These are phyloP conservation scores for Cheilosia vulpina DNA, from an alignment of 2,888 invertebrate species.

Conservation along the genomic window DNA sequence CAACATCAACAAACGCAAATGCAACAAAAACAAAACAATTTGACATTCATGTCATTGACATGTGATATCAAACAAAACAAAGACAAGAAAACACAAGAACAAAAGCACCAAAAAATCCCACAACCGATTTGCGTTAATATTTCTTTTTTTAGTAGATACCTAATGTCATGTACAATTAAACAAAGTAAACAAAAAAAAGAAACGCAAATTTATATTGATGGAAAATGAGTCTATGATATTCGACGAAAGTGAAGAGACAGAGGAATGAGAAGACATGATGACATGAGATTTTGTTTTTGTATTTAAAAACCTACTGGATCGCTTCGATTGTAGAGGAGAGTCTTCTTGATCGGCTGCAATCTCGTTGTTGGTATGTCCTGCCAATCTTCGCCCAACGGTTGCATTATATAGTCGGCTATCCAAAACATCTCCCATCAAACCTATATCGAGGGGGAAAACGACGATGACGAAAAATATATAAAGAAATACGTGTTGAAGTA, in stretches of 20 bases:
- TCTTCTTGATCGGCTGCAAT: conserved; percentile 86
- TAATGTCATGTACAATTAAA: background rate
- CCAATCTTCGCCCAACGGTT: conserved; percentile 83
- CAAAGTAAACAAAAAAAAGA: conserved; percentile 1
- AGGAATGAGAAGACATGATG: conserved; percentile 66
- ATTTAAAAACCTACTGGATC: conserved; percentile 90
- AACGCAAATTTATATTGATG: conserved; percentile 1
- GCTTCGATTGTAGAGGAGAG: conserved; percentile 92
- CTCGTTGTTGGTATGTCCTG: conserved; percentile 79
- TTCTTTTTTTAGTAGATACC: conserved; percentile 32
- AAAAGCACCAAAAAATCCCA: conserved; percentile 26
- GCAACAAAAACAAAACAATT: conserved; percentile 35
- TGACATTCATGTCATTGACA: conserved; percentile 46
- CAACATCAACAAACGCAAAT: conserved; percentile 42
- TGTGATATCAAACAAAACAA: conserved; percentile 29
- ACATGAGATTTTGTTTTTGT: conserved; percentile 53
- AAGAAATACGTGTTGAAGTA: conserved; percentile 41
- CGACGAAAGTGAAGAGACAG: conserved; percentile 56
- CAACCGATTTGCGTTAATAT: conserved; percentile 33
- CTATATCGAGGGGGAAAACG: conserved; percentile 60
- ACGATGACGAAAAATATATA: conserved; percentile 61
- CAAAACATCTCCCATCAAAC: conserved; percentile 81
- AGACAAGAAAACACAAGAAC: conserved; percentile 1
- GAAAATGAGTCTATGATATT: conserved; percentile 15
- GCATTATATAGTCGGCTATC: conserved; percentile 77